These are phyloP conservation scores for Nyctibius bracteatus DNA, from an alignment of 2,113 vertebrate species.

Conservation along the genomic window DNA sequence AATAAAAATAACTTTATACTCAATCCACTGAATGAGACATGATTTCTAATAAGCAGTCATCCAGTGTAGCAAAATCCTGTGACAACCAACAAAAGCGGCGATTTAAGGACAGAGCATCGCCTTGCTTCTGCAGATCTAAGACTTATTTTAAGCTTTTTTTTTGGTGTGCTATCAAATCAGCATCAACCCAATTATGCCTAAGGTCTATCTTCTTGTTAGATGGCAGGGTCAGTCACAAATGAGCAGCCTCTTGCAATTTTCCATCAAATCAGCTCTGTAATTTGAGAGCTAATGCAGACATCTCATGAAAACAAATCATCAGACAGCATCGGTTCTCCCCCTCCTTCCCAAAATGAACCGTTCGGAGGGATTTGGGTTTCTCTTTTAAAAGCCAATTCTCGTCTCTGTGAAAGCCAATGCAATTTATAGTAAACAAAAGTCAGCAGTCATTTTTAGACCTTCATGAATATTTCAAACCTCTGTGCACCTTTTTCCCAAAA, in stretches of 20 bases:
- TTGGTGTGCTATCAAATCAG: slow-evolving; percentile 50
- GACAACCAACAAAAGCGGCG: slow-evolving; percentile 27
- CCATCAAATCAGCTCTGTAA: slow-evolving; percentile 58
- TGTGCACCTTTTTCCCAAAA: not conserved
- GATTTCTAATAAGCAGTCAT: slow-evolving; percentile 5
- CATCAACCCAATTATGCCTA: slow-evolving; percentile 68
- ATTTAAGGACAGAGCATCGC: slow-evolving; percentile 8
- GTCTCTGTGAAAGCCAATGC: slow-evolving; percentile 10
- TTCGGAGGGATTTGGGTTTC: slow-evolving; percentile 15
- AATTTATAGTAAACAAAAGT: slow-evolving; percentile 32
- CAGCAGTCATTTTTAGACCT: slow-evolving; percentile 8
- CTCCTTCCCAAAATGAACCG: not conserved
- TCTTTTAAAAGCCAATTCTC: slow-evolving; percentile 44
- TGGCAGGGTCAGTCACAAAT: slow-evolving; percentile 66
- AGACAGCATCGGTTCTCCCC: not conserved
- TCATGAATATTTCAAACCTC: slow-evolving; percentile 31
- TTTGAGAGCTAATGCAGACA: slow-evolving; percentile 65
- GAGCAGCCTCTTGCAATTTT: slow-evolving; percentile 67
- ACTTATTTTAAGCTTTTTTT: slow-evolving; percentile 42
- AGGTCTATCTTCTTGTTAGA: slow-evolving; percentile 61
- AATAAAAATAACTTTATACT: not conserved
- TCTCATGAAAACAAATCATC: slow-evolving; percentile 59
- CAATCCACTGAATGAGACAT: not conserved
- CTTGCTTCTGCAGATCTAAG: slow-evolving; percentile 33
- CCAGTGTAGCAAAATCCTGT: not conserved